These are phyloP conservation scores for Procambarus virginalis DNA, from an alignment of 1,140 invertebrate genomes.

Conservation along the genomic window DNA sequence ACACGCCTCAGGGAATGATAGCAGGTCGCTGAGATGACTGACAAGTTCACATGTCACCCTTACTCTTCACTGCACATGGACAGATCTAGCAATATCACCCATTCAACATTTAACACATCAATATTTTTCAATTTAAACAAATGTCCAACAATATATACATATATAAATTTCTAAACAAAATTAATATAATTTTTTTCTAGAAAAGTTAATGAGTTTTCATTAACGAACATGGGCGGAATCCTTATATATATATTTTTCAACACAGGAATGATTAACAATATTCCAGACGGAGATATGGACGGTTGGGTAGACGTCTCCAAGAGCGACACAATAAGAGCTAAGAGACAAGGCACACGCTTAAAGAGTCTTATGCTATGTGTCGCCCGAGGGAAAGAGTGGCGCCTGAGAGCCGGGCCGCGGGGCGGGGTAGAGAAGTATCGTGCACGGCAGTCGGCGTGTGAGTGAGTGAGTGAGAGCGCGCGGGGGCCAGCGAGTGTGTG, in stretches of 20 bases:
- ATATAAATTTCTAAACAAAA: slow-evolving; percentile 20
- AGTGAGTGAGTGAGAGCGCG: slow-evolving; percentile 61
- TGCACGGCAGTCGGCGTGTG: slow-evolving; percentile 58
- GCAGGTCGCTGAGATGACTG: neutral
- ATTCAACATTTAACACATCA: no score
- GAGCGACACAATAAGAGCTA: no score
- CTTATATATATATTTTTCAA: slow-evolving; percentile 14
- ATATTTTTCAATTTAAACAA: neutral
- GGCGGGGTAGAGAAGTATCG: slow-evolving; percentile 53
- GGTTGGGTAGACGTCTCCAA: slow-evolving; percentile 12
- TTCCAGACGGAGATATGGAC: slow-evolving; percentile 40
- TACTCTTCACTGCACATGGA: no score
- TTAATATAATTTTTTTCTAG: neutral
- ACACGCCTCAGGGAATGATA: slow-evolving; percentile 27
- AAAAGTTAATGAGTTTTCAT: slow-evolving; percentile 32
- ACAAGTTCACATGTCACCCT: no score
- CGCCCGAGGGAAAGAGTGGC: slow-evolving; percentile 38
- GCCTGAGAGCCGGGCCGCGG: slow-evolving; percentile 14
- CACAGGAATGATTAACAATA: slow-evolving; percentile 1
- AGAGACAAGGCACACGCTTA: slow-evolving; percentile 45
- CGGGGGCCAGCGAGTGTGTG: slow-evolving; percentile 41
- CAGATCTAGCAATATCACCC: no score
- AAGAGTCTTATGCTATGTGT: slow-evolving; percentile 16
- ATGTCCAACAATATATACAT: neutral
- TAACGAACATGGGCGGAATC: slow-evolving; percentile 50